A percentile compares a stretch with the other conserved stretches of the same genome.
Conservation (phyloP, 2,113 vertebrate genomes). For the Odontophorus gujanensis region DNA sequence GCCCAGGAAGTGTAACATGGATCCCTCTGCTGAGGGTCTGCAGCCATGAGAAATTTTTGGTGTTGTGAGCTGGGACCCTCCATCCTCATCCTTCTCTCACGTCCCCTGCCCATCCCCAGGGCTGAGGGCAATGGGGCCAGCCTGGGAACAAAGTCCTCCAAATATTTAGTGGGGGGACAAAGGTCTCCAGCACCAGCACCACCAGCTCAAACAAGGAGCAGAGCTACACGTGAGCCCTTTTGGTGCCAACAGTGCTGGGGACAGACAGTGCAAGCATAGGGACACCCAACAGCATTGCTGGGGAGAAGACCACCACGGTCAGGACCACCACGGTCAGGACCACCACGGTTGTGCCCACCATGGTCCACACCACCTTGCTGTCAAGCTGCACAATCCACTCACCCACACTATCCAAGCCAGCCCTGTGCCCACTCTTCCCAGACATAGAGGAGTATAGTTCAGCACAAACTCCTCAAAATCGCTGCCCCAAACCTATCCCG, state of each 20-base stretch:
- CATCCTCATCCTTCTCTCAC: not conserved
- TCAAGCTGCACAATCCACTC: not conserved
- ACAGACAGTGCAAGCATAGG: not conserved
- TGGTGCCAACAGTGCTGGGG: rapidly evolving
- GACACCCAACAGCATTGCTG: rapidly evolving
- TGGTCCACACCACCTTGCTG: not conserved
- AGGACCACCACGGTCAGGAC: not conserved
- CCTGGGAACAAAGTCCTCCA: not conserved
- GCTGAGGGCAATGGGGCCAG: rapidly evolving
- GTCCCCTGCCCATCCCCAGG: not conserved
- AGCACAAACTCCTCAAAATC: not conserved
- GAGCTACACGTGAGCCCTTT: rapidly evolving
- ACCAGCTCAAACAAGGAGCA: not conserved
- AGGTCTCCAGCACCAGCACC: not conserved
- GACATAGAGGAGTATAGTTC: not conserved
- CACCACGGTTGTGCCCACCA: not conserved
- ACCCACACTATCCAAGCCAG: not conserved
- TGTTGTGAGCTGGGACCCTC: rapidly evolving
- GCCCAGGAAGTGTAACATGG: not conserved
- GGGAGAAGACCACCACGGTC: not conserved
- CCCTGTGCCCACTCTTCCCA: rapidly evolving
- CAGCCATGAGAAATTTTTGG: not conserved
- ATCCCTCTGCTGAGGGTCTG: not conserved
- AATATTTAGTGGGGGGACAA: not conserved
- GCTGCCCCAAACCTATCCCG: not conserved